Evolutionary conservation across 2,113 vertebrate species (phyloP), one percentile per base, ranked within the genome.

Genomic region (Urocitellus parryii): DNA sequence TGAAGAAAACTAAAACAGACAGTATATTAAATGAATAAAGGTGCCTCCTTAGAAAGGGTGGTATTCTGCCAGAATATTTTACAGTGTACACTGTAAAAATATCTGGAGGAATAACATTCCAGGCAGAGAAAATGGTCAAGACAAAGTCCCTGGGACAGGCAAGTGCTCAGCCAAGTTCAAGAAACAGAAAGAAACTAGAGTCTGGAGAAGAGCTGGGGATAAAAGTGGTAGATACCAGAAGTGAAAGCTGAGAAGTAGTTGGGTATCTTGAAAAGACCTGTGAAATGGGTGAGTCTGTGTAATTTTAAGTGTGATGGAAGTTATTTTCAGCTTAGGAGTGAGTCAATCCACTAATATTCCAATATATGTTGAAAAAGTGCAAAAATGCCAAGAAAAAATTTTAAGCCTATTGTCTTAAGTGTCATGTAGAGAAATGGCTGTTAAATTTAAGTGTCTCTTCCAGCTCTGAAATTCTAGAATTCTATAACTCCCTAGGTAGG

Each of bases 1-100:
- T 97, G 53, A 90, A 74, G 65, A 85, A 91, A 70, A 96, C 48
- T 13, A 56, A 78, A 80, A 61, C 29, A 81, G 89, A 7, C 8
- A 32, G 18, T 42, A 42, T 32, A 17, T 51, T 48, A 56, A 88
- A 65, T 84, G 63, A 45, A 22, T 63, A 63, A 85, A 3, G 1
- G 8, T 74, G 22, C 17, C 58, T 12, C 58, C 91, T 56, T 70
- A 39, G 9, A 70, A 70, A 81, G 20, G 27, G 5, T 51, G 2
- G 17, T 20, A 25, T 61, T 94, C n/a, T 58, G 45, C 68, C 58
- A 56, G 34, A 74, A 22, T 45, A 45, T 45, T 45, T 45, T 45
- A 45, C 45, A 45, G 45, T 45, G 3, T 5, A 34, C 32, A 8
- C 16, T 24, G 32, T 48, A 67, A 9, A 53, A 20, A 78, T 25